These are phyloP conservation scores for Barypeithes pellucidus DNA, from an alignment of 2,888 invertebrate genomes.

Conservation along the genomic window DNA sequence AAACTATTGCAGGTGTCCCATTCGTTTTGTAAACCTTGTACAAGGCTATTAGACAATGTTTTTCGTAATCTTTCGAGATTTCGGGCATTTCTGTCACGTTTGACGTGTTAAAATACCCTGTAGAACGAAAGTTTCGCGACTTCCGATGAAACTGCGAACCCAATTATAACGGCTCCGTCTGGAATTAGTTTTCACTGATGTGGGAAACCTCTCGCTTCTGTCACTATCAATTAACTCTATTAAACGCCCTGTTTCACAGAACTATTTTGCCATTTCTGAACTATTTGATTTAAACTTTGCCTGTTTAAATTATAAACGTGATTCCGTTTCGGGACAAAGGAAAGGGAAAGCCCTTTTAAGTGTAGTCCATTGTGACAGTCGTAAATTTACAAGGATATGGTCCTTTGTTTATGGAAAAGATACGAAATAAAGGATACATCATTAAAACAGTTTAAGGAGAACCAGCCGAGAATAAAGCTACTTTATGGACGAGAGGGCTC, in stretches of 20 bases:
- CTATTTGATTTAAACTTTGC: conserved; percentile 32
- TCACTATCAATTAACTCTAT: conserved; percentile 36
- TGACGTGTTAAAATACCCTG: too few relatives aligned
- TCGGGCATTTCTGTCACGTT: too few relatives aligned
- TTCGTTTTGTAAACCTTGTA: too few relatives aligned
- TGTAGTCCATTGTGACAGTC: conserved; percentile 8
- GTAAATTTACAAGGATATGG: neutral
- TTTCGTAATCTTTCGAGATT: too few relatives aligned
- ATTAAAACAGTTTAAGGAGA: neutral
- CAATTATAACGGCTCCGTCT: conserved; percentile 11
- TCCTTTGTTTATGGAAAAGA: conserved; percentile 2
- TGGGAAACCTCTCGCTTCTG: conserved; percentile 19
- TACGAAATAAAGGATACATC: conserved; percentile 2
- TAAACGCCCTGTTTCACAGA: conserved; percentile 22
- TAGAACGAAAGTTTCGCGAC: neutral
- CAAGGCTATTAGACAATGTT: too few relatives aligned
- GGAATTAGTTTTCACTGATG: conserved; percentile 12
- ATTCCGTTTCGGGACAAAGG: conserved; percentile 21
- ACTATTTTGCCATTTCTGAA: conserved; percentile 29
- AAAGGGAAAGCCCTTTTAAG: conserved; percentile 21
- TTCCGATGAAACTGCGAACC: conserved; percentile 3
- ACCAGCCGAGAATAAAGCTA: neutral
- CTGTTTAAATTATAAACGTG: conserved; percentile 18
- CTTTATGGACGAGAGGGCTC: too few relatives aligned
- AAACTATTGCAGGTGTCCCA: too few relatives aligned